A percentile compares a stretch with the other conserved stretches of the same genome.
Conservation (phyloP, 2,113 vertebrate species). For the Geococcyx californianus region DNA sequence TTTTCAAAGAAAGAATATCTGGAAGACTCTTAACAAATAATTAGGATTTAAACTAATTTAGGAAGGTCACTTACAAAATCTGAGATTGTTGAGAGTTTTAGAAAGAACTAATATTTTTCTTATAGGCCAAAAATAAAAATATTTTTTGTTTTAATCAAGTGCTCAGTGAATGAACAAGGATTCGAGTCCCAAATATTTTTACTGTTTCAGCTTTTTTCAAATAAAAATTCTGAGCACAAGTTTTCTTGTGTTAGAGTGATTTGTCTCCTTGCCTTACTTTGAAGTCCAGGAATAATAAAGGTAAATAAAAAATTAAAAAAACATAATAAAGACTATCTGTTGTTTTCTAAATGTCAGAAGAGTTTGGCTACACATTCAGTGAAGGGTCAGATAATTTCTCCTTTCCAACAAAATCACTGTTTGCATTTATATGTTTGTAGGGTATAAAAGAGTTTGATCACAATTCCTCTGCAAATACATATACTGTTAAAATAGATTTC, state of each 20-base stretch:
- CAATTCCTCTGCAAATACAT: neutral
- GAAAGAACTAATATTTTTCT: neutral
- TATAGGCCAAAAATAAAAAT: neutral
- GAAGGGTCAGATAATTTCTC: neutral
- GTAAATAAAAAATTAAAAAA: neutral
- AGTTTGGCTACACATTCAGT: neutral
- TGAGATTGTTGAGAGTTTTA: neutral
- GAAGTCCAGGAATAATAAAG: neutral
- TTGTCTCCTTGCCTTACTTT: neutral
- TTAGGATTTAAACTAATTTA: neutral
- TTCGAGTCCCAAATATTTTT: neutral
- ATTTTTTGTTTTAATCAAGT: neutral
- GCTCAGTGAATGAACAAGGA: neutral
- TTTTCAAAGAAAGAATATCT: neutral
- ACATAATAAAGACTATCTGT: neutral
- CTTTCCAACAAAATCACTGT: neutral
- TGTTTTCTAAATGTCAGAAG: neutral
- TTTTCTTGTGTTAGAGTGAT: neutral
- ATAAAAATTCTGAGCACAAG: neutral
- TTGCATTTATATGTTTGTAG: neutral
- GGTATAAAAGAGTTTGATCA: neutral
- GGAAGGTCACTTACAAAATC: neutral
- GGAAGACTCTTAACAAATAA: neutral
- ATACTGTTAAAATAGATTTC: neutral
- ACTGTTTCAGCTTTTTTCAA: neutral